These are phyloP conservation scores for Paramisgurnus dabryanus DNA, from an alignment of 2,113 vertebrate species.

Conservation along the genomic window DNA sequence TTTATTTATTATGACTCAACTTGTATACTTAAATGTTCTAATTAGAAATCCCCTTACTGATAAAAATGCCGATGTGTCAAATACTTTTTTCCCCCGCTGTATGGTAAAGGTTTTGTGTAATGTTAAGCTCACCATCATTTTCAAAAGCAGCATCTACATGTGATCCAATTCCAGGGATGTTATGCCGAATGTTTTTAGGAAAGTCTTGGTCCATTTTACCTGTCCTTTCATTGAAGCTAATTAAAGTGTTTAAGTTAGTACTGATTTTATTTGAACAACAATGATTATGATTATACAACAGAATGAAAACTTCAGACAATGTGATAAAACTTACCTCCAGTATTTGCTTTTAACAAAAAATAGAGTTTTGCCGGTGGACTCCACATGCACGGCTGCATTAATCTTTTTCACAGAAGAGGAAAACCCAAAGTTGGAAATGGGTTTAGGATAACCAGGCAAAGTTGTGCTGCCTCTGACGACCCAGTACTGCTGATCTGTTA, in stretches of 20 bases:
- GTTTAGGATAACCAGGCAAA: slow-evolving; percentile 65
- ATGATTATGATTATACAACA: no score
- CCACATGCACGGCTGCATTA: slow-evolving; percentile 67
- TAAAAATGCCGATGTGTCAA: no score
- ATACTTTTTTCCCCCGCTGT: no score
- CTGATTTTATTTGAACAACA: no score
- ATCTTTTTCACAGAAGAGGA: slow-evolving; percentile 64
- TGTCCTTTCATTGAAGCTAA: slow-evolving; percentile 62
- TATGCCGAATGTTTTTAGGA: slow-evolving; percentile 57
- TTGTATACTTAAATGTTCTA: no score
- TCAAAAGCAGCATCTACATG: slow-evolving; percentile 71
- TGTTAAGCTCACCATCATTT: slow-evolving; percentile 57
- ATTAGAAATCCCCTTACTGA: no score
- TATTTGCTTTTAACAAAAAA: slow-evolving; percentile 64
- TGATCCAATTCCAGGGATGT: slow-evolving; percentile 61
- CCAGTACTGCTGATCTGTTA: slow-evolving; percentile 69
- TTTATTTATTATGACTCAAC: no score
- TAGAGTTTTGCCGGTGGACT: slow-evolving; percentile 56
- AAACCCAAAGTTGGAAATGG: slow-evolving; percentile 64
- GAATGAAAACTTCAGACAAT: no score
- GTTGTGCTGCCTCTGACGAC: slow-evolving; percentile 48
- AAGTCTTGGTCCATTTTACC: slow-evolving; percentile 62
- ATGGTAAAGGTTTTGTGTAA: background rate
- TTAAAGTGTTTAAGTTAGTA: no score
- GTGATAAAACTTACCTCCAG: slow-evolving; percentile 65